Base-by-base conservation (phyloP, 1,140 invertebrate genomes). In the Cydia pomonella region DNA sequence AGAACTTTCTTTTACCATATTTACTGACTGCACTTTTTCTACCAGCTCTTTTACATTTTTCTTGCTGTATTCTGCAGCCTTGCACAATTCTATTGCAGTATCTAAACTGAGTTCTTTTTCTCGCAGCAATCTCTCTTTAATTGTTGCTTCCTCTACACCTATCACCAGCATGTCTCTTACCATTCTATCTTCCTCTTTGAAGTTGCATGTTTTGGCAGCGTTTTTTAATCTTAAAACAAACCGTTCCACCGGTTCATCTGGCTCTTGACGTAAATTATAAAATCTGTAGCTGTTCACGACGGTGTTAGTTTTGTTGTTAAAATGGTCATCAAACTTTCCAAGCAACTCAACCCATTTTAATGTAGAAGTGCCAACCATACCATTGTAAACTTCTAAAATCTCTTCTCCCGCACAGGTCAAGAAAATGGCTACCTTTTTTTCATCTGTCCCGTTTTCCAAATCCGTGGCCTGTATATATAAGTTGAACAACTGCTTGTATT, bases 341-440 rank as follows among this genome's bases (percentile, higher is more conserved):
- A 5, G 25, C 23, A 64, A 27, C 9, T 27, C 62, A 1, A 16
- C 18, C 53, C 53, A 62, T 38, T 38, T 38, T 38, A 38, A 38
- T 21, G 53, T 21, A 7, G 18, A 10, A 9, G 5, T 21, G 7
- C 9, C 7, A 4, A 1, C 13, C 12, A 64, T 13, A 13, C 23
- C 23, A 13, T 64, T 64, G 25, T 27, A 64, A 2, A 64, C 13
- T 0, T 64, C 25, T 27, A 64, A 64, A 3, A 64, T 27, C 4
- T 64, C 62, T 2, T 64, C 62, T 25, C 62, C 62, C 10, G 9
- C 62, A 13, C 62, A 25, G 25, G 62, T 9, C 13, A 64, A 27
- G 25, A 64, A 62, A 10, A 62, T 62, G 18, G 53, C 53, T 6
- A 62, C 23, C 23, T 64, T 64, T 64, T 27, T 64, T 13, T 64